Evolutionary conservation across 2,113 vertebrate genomes (phyloP), one percentile per base, ranked within the genome.

Genomic region (Oceanites oceanicus): DNA sequence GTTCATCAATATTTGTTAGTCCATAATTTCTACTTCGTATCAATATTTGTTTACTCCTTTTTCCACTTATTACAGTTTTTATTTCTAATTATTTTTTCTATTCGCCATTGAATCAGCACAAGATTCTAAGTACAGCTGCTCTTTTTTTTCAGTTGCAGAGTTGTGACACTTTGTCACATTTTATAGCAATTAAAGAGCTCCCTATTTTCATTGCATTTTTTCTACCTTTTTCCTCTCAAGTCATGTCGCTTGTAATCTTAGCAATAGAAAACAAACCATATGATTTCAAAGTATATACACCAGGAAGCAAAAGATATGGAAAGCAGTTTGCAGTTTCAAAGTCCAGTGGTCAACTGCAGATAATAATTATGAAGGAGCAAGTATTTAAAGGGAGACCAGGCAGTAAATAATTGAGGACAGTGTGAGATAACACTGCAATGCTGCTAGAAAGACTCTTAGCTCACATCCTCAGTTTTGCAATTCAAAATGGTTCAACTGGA

Each of bases 241-340:
- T 71, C n/a, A 10, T 44, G 6, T 42, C 47, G 25, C 47, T 63
- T 88, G 34, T 58, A 61, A 81, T 86, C 78, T 79, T 40, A 71
- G 36, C 8, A 2, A 45, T 7, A 77, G 68, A 88, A 81, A 93
- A 75, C 53, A 86, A 88, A 77, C 15, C 0, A 0, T 74, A 56
- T 61, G 25, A 75, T 92, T 93, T 92, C 68, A 52, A 55, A 71
- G 61, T 44, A 55, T 88, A 44, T 56, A 76, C 30, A 77, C 10
- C 30, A 83, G 52, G 65, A 74, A 84, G 49, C 40, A 61, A 80
- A 84, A 91, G 52, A 86, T 80, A 77, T 1, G 25, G 86, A 76
- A 93, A 95, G 40, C 30, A 56, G 63, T 84, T 84, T 94, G 77
- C 56, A 78, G 88, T 92, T 91, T 94, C 92, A 89, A 94, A 92